A percentile compares a stretch with the other conserved stretches of the same genome.
Evolutionary conservation across 2,797 vertebrate species (phyloP).

Genomic region (Cephalopachus bancanus): DNA sequence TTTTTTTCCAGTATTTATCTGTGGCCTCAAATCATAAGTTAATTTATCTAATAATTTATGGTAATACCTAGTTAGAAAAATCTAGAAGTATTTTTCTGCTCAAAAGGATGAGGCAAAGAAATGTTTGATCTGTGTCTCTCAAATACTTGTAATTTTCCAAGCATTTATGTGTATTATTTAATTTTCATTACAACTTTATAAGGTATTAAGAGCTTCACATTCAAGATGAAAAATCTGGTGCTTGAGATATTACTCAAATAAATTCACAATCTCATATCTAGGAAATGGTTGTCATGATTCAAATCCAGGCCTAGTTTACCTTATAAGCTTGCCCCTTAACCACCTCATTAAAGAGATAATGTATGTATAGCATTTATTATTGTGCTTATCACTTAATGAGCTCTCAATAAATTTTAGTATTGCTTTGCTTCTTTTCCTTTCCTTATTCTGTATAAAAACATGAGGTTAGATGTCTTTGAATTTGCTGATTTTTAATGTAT

Average conservation of each 20-base stretch:
- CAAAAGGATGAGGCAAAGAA: conserved; percentile 48
- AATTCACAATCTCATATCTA: background rate
- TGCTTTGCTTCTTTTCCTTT: background rate
- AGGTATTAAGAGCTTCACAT: background rate
- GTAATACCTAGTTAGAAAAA: conserved; percentile 17
- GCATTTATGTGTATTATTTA: background rate
- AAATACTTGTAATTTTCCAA: background rate
- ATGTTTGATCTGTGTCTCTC: conserved; percentile 21
- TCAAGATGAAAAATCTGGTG: background rate
- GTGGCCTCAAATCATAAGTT: background rate
- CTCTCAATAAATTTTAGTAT: conserved; percentile 15
- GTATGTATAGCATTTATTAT: background rate
- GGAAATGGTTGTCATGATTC: background rate
- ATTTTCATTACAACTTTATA: background rate
- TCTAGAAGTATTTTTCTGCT: background rate
- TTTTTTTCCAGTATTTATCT: conserved; percentile 59
- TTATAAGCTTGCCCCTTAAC: background rate
- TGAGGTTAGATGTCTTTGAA: background rate
- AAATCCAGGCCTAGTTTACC: background rate
- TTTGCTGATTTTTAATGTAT: background rate
- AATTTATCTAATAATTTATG: conserved; percentile 52
- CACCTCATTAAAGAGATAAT: background rate
- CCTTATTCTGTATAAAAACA: background rate
- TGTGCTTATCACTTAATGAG: background rate
- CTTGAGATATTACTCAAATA: background rate